Evolutionary conservation across 2,888 invertebrate genomes (phyloP), one percentile per base, ranked within the genome.

Genomic region (Macroteleia sp.): DNA sequence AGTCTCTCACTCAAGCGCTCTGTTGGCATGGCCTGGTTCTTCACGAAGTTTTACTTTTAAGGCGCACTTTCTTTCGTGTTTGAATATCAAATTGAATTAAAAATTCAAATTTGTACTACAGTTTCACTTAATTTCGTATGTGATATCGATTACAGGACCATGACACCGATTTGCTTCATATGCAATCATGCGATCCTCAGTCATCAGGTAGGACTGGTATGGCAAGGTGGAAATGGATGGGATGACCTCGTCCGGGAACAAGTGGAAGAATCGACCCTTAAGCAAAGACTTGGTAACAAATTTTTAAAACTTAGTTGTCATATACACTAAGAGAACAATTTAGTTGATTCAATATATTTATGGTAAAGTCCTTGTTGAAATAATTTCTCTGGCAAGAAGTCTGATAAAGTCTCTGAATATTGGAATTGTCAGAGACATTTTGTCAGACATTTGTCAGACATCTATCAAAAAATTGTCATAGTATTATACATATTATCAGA

Each of bases 221-320:
- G 97, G 97, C 96, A 97, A 89, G 97, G 97, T 56, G 97, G 97
- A 91, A 97, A 97, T 92, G 97, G 97, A 86, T 97, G 97, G 96
- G 97, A 97, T 95, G 97, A 97, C 92, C 93, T 97, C 86, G 95
- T 97, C 71, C 93, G 97, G 83, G 97, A 97, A 85, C 96, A 96
- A 92, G 94, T 95, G 87, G 97, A 97, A 91, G 97, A 97, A 92
- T 95, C 95, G 44, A 97, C 97, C 20, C 93, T 97, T 83, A 93
- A 96, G 69, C 97, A 97, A 91, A 93, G 97, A 70, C 93, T 97
- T 70, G 97, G 97, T 91, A n/a, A n/a, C n/a, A n/a, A n/a, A n/a
- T n/a, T n/a, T n/a, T n/a, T n/a, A n/a, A n/a, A n/a, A n/a, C n/a
- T n/a, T 17, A 19, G 12, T 20, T 52, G 50, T 73, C n/a, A n/a